A percentile compares a stretch with the other conserved stretches of the same genome.
phyloP scores from a whole-genome alignment of 2,797 vertebrate genomes.

The Crypturellus tataupa region DNA sequence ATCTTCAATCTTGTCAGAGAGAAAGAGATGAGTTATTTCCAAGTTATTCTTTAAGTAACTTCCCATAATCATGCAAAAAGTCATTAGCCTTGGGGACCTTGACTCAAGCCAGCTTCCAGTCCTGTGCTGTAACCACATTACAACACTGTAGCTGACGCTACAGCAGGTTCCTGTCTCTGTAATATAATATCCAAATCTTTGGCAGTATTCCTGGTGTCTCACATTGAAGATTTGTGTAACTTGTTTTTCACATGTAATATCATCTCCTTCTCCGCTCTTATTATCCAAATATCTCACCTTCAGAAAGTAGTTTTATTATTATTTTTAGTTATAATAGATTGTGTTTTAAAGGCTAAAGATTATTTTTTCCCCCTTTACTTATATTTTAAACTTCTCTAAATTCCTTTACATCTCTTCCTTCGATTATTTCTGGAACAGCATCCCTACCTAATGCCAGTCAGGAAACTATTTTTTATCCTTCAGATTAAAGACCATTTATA shows the following conservation, averaged over 20 bases:
- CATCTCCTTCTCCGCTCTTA: not conserved
- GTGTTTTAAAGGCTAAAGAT: not conserved
- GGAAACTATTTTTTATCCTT: not conserved
- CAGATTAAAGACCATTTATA: not conserved
- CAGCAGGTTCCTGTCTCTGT: not conserved
- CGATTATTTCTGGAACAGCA: not conserved
- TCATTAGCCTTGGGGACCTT: not conserved
- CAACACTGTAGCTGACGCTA: not conserved
- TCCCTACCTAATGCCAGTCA: not conserved
- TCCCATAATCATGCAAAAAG: not conserved
- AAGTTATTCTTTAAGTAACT: slow-evolving; percentile 6
- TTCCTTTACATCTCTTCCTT: not conserved
- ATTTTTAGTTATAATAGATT: not conserved
- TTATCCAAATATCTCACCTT: not conserved
- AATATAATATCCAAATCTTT: slow-evolving; percentile 1
- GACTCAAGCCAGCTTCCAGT: slow-evolving; percentile 7
- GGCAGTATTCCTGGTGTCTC: slow-evolving; percentile 24
- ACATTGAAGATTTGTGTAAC: not conserved
- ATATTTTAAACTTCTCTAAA: not conserved
- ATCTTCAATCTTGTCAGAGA: slow-evolving; percentile 9
- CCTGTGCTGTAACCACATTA: slow-evolving; percentile 33
- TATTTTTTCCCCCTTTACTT: not conserved
- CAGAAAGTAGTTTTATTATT: not conserved
- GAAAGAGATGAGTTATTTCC: slow-evolving; percentile 2
- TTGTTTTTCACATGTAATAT: slow-evolving; percentile 30